Percentiles rank a stretch among this genome's conserved stretches.
Conservation (phyloP, 1,140 invertebrate genomes). For the Dermatophagoides farinae region DNA sequence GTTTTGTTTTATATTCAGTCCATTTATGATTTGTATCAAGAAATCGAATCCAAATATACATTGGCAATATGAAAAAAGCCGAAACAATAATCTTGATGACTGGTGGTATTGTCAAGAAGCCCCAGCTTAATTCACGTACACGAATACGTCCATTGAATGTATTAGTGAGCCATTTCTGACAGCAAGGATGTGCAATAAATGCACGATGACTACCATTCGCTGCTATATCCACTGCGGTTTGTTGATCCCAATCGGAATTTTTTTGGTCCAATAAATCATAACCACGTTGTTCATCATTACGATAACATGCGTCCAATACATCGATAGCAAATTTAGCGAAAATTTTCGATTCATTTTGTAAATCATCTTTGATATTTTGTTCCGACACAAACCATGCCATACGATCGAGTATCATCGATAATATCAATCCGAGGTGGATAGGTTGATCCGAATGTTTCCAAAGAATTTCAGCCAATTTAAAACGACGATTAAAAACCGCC, state of each 20-base stretch:
- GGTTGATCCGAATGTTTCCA: constrained; percentile 30
- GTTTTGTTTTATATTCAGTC: neutral
- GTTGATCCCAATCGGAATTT: constrained; percentile 26
- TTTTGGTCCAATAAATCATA: constrained; percentile 25
- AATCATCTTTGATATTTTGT: constrained; percentile 18
- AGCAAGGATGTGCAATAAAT: constrained; percentile 30
- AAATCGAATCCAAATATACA: constrained; percentile 28
- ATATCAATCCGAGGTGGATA: constrained; percentile 27
- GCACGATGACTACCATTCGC: constrained; percentile 16
- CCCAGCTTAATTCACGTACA: constrained; percentile 25
- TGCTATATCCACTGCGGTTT: constrained; percentile 22
- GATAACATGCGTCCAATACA: constrained; percentile 26
- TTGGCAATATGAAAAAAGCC: constrained; percentile 28
- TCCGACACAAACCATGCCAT: constrained; percentile 19
- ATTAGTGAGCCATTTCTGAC: constrained; percentile 29
- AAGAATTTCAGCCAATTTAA: constrained; percentile 26
- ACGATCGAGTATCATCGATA: constrained; percentile 22
- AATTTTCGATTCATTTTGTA: constrained; percentile 22
- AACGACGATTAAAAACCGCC: constrained; percentile 23
- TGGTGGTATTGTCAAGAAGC: constrained; percentile 22
- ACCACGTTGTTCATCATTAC: constrained; percentile 22
- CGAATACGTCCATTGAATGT: constrained; percentile 26
- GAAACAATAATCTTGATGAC: constrained; percentile 27
- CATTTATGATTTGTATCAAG: neutral
- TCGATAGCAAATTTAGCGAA: constrained; percentile 28